Evolutionary conservation across 2,797 vertebrate species (phyloP), one percentile per base, ranked within the genome.

Genomic region (Anguilla pacifica): DNA sequence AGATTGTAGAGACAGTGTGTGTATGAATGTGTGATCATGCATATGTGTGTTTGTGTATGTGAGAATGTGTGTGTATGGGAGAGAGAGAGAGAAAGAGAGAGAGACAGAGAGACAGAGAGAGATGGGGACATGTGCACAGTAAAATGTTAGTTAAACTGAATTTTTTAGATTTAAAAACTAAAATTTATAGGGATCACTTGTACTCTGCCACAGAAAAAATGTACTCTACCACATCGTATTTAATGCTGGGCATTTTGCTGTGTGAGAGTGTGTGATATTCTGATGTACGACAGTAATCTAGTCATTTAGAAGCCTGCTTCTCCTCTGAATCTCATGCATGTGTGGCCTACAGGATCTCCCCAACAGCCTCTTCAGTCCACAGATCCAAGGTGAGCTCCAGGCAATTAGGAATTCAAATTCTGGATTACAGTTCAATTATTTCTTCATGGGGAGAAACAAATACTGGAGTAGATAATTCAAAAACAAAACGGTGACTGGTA

Each of bases 361-460:
- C 31, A 19, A 77, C 15, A 46, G 2, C 43, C 6, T 49, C 39
- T 49, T 81, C 43, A 49, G 9, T 46, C 6, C 31, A 35, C 43
- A 81, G 72, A 81, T 25, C 39, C 9, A 43, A 17, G 22, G 43
- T 81, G 43, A 9, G 22, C 43, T 43, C 7, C 77, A 10, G 43
- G 43, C 39, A 17, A 49, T 25, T 46, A 22, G 17, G 77, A 39
- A 46, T 9, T 49, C 43, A 6, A 25, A 19, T 49, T 81, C 35
- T 81, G 77, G 25, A 81, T 81, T 81, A 49, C 17, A 49, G 43
- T 81, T 81, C 77, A 49, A 81, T 81, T 81, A 49, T 43, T 6
- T 43, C 39, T 25, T 49, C 22, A 81, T 81, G 77, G 15, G 2
- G 43, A 10, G 39, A 22, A 81, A 81, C 43, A 17, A 4, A 49